Conservation (phyloP, 2,888 invertebrate species). For the Pseudococcus viburni region DNA sequence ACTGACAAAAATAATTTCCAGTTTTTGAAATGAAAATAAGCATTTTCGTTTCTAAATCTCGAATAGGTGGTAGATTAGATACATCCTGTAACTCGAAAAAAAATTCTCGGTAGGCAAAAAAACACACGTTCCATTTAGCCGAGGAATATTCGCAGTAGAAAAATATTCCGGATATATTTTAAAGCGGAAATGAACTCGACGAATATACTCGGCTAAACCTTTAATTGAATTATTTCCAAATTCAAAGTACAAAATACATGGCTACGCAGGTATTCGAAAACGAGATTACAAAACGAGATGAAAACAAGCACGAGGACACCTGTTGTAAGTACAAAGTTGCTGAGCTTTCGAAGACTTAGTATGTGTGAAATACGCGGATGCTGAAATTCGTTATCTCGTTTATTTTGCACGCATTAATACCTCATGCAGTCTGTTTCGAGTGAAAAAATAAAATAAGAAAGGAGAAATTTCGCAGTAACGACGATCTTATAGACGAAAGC, state of each 20-base stretch:
- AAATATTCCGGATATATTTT: not conserved
- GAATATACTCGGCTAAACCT: not conserved
- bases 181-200: not conserved
- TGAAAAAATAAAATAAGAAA: not conserved
- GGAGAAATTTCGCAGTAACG: not conserved
- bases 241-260: not conserved
- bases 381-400: constrained; percentile 17
- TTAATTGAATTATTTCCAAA: constrained; percentile 11
- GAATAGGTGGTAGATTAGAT: not conserved
- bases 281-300: not conserved
- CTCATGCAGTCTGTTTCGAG: not conserved
- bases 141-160: not conserved
- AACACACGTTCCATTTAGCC: not conserved
- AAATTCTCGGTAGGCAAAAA: not conserved
- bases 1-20: not conserved
- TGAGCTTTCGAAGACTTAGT: not conserved
- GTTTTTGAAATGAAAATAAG: not conserved
- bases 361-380: not conserved
- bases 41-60: not conserved
- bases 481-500: not conserved
- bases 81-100: not conserved
- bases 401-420: not conserved
- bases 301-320: constrained; percentile 34
- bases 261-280: not conserved
- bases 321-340: constrained; percentile 18